phyloP scores from a whole-genome alignment of 92 coral and sea anemone species.

The Parazoanthus darwini region DNA sequence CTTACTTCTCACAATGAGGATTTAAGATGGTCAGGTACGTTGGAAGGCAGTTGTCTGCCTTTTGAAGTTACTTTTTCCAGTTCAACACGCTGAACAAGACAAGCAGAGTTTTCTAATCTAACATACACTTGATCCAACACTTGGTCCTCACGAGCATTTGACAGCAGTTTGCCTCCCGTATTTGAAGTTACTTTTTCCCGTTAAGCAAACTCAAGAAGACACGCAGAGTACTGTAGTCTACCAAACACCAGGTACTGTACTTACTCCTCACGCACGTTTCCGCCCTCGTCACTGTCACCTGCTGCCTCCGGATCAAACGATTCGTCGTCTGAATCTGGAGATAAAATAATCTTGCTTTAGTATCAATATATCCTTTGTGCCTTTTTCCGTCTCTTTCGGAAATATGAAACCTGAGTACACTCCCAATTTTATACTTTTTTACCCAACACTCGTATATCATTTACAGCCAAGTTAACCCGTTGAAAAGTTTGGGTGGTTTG shows the following conservation, averaged over 20 bases:
- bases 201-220: neutral
- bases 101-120: neutral
- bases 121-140: neutral
- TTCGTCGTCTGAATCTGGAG: constrained; percentile 33
- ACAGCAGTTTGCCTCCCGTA: neutral
- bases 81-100: neutral
- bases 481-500: too few species aligned
- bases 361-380: too few species aligned
- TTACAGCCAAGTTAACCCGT: too few species aligned
- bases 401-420: too few species aligned
- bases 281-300: constrained; percentile 26
- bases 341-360: neutral
- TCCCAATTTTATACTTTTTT: too few species aligned
- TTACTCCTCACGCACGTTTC: constrained; percentile 31
- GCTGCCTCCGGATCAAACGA: constrained; percentile 40
- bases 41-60: neutral
- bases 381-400: too few species aligned
- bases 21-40: too few species aligned
- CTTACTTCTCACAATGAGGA: neutral
- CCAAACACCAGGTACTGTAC: neutral
- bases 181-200: neutral
- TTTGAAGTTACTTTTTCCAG: neutral
- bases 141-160: neutral
- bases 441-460: too few species aligned
- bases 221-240: neutral